Percentiles rank a stretch among this genome's conserved stretches.
phyloP scores from a whole-genome alignment of 2,113 vertebrate species.

The Oreotragus oreotragus region DNA sequence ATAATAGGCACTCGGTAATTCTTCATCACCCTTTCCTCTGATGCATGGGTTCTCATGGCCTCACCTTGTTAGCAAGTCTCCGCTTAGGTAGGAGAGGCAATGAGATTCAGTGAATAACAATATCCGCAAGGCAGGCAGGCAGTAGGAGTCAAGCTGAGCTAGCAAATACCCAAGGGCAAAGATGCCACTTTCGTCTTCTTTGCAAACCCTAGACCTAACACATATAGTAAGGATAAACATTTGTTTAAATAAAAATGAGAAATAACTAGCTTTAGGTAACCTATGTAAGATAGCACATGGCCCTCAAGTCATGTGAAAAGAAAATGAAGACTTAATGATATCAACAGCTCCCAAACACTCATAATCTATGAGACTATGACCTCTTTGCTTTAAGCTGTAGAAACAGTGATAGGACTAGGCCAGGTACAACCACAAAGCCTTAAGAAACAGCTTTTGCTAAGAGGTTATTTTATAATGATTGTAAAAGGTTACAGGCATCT shows the following conservation, averaged over 20 bases:
- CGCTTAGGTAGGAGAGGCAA: neutral
- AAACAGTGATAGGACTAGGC: neutral
- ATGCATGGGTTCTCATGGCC: neutral
- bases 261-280: neutral
- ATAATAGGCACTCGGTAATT: neutral
- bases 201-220: neutral
- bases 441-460: slow-evolving; percentile 27
- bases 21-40: neutral
- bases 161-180: neutral
- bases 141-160: neutral
- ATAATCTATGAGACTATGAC: neutral
- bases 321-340: neutral
- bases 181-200: neutral
- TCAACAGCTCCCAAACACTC: neutral
- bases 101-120: neutral
- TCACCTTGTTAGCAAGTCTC: neutral
- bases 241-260: neutral
- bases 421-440: neutral
- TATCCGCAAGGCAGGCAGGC: neutral
- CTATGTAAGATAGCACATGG: neutral
- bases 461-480: neutral
- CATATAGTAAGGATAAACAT: neutral
- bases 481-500: neutral
- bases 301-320: neutral
- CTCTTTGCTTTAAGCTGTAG: neutral